Percentiles rank a stretch among this genome's conserved stretches.
phyloP scores from a whole-genome alignment of 2,797 vertebrate genomes.

The Aselliscus stoliczkanus region DNA sequence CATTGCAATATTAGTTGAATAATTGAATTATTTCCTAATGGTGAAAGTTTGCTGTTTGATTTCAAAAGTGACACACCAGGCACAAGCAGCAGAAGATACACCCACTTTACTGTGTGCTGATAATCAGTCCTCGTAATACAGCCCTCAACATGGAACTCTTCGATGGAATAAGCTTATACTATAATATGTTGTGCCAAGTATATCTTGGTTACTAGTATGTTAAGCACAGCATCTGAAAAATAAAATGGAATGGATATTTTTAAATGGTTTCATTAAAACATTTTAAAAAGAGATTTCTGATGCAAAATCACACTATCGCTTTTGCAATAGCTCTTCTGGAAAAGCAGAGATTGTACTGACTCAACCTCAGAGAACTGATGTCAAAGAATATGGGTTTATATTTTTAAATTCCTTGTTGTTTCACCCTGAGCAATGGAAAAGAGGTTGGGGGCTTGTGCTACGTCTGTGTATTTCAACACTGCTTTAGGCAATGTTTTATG shows the following conservation, averaged over 20 bases:
- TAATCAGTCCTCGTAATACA: background rate
- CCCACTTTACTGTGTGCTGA: background rate
- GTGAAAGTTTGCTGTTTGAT: background rate
- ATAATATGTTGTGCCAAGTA: background rate
- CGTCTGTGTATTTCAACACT: background rate
- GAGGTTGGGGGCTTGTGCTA: background rate
- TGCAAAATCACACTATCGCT: background rate
- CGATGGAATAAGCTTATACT: background rate
- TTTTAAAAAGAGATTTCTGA: background rate
- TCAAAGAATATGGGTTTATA: background rate
- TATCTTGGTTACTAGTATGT: slow-evolving; percentile 4
- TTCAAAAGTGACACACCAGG: background rate
- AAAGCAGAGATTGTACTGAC: background rate
- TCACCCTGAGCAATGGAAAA: background rate
- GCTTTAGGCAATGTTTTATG: background rate
- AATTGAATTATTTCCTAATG: background rate
- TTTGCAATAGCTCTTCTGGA: background rate
- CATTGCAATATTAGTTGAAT: background rate
- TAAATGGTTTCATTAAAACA: slow-evolving; percentile 28
- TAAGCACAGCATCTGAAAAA: slow-evolving; percentile 4
- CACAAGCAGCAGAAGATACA: background rate
- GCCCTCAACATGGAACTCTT: background rate
- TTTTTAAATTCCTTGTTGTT: background rate
- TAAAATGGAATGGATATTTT: slow-evolving; percentile 17
- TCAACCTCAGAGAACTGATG: background rate